These are phyloP conservation scores for Miltochrista miniata DNA, from an alignment of 2,888 invertebrate genomes.

Conservation along the genomic window DNA sequence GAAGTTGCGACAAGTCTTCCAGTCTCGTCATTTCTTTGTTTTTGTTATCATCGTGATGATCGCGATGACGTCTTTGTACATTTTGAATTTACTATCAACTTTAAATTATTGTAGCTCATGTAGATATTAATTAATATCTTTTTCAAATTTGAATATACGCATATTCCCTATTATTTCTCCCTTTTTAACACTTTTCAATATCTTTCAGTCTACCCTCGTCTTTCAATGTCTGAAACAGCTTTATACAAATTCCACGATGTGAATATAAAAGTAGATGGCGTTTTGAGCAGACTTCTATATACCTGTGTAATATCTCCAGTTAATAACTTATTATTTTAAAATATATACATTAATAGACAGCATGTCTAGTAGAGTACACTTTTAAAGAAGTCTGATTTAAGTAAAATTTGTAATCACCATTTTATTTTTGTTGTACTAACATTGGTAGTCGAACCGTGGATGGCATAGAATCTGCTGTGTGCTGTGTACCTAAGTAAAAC, in stretches of 20 bases:
- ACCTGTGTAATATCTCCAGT: background rate
- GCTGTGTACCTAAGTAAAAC: no score
- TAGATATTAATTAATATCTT: no score
- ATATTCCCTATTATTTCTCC: no score
- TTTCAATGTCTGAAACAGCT: background rate
- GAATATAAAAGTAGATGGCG: background rate
- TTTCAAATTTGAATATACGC: no score
- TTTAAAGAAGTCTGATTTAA: constrained; percentile 9
- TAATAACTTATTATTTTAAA: background rate
- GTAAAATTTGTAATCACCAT: constrained; percentile 34
- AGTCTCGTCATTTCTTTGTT: no score
- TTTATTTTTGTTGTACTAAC: constrained; percentile 34
- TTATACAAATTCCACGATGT: background rate
- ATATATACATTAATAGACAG: background rate
- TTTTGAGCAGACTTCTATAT: background rate
- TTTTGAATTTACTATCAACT: no score
- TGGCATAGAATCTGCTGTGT: no score
- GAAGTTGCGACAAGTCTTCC: no score
- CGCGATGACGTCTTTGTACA: no score
- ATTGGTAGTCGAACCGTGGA: background rate
- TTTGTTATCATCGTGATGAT: no score
- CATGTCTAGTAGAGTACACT: constrained; percentile 3
- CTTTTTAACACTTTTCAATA: background rate
- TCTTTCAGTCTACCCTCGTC: background rate
- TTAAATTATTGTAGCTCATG: no score